These are phyloP conservation scores for Stichopus chloronotus DNA, from an alignment of 35 echinoderm and acorn worm genomes.

Conservation along the genomic window DNA sequence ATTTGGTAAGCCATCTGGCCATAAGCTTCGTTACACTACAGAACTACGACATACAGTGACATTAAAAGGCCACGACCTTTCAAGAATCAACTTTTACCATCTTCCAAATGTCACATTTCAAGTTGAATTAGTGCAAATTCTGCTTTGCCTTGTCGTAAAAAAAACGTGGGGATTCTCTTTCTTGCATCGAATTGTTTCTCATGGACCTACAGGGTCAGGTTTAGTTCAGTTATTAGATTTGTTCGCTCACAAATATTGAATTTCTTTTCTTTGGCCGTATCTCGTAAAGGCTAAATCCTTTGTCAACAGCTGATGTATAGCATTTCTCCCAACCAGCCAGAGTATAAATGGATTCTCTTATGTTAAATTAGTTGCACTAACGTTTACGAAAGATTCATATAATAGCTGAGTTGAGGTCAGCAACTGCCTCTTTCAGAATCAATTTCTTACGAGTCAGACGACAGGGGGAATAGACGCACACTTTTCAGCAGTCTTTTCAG, in stretches of 20 bases:
- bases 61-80: background rate
- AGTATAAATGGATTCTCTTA: background rate
- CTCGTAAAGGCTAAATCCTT: too few relatives aligned
- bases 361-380: background rate
- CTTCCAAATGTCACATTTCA: conserved; percentile 1
- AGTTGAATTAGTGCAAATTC: background rate
- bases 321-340: background rate
- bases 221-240: background rate
- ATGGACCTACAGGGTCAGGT: background rate
- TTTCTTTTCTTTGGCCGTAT: too few relatives aligned
- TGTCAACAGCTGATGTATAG: background rate
- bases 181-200: background rate
- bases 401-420: too few relatives aligned
- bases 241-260: background rate
- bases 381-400: too few relatives aligned
- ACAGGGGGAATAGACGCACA: too few relatives aligned
- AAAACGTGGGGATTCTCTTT: background rate
- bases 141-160: background rate
- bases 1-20: too few relatives aligned
- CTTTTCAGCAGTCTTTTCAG: too few relatives aligned
- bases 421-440: too few relatives aligned
- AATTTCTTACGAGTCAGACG: too few relatives aligned
- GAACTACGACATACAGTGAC: background rate
- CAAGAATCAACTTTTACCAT: background rate
- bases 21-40: too few relatives aligned